Conservation (phyloP, 2,888 invertebrate genomes). For the Cancer borealis region DNA sequence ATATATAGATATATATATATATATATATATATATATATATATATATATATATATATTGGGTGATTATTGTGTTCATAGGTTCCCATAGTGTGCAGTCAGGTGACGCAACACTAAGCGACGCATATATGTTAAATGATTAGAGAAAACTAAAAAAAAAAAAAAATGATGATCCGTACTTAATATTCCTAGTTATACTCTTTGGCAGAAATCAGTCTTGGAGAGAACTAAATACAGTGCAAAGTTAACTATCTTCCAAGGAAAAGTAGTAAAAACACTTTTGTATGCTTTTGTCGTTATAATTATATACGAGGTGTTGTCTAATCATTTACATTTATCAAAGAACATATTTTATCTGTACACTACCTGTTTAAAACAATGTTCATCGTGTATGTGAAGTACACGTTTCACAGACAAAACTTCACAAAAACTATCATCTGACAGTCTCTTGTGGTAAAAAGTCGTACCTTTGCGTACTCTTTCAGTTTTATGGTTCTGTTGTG, state of each 20-base stretch:
- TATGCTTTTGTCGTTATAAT: not conserved
- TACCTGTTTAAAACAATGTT: not conserved
- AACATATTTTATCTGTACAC: not conserved
- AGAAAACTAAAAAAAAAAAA: not conserved
- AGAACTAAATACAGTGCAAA: not conserved
- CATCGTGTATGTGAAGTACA: not conserved
- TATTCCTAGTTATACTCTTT: not conserved
- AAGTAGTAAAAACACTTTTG: not conserved
- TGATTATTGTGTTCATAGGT: not conserved
- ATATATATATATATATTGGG: no score
- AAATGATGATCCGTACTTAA: not conserved
- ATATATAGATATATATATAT: no score
- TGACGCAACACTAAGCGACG: not conserved
- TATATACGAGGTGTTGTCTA: not conserved
- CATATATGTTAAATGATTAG: conserved; percentile 15
- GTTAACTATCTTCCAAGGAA: not conserved
- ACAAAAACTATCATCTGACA: not conserved
- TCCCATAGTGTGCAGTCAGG: not conserved
- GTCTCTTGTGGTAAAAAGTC: not conserved
- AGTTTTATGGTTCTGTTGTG: conserved; percentile 22
- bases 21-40: no score
- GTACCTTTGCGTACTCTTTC: conserved; percentile 6
- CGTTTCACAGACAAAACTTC: not conserved
- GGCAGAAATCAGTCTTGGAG: not conserved
- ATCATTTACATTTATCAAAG: not conserved